phyloP scores from a whole-genome alignment of 2,797 vertebrate species.

The Manis crassicaudata region DNA sequence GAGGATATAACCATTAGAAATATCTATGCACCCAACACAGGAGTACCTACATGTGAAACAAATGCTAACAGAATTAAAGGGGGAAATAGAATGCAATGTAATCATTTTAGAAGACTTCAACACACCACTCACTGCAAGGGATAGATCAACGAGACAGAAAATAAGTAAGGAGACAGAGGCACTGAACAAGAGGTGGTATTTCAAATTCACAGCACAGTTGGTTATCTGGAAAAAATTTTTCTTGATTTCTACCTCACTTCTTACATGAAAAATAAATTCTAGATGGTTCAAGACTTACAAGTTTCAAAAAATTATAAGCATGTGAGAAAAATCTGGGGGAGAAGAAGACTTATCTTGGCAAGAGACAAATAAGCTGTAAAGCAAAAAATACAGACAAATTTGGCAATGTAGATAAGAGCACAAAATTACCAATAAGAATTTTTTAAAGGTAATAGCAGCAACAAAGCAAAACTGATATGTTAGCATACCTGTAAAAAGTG shows the following conservation, averaged over 20 bases:
- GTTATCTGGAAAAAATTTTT: not conserved
- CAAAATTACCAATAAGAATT: not conserved
- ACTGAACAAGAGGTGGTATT: not conserved
- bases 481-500: conserved; percentile 96
- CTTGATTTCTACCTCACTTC: not conserved
- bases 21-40: too few relatives aligned
- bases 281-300: conserved; percentile 24
- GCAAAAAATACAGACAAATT: not conserved
- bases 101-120: too few relatives aligned
- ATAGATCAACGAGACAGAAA: too few relatives aligned
- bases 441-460: not conserved
- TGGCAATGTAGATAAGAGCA: not conserved
- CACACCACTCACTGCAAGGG: too few relatives aligned
- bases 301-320: conserved; percentile 7
- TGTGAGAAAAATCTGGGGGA: conserved; percentile 14
- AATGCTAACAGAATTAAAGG: too few relatives aligned
- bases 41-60: too few relatives aligned
- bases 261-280: conserved; percentile 9
- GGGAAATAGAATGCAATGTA: too few relatives aligned
- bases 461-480: not conserved
- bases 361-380: conserved; percentile 22
- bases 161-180: too few relatives aligned
- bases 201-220: not conserved
- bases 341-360: not conserved
- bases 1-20: too few relatives aligned